phyloP scores from a whole-genome alignment of 2,888 invertebrate genomes.

The Parochlus steinenii region DNA sequence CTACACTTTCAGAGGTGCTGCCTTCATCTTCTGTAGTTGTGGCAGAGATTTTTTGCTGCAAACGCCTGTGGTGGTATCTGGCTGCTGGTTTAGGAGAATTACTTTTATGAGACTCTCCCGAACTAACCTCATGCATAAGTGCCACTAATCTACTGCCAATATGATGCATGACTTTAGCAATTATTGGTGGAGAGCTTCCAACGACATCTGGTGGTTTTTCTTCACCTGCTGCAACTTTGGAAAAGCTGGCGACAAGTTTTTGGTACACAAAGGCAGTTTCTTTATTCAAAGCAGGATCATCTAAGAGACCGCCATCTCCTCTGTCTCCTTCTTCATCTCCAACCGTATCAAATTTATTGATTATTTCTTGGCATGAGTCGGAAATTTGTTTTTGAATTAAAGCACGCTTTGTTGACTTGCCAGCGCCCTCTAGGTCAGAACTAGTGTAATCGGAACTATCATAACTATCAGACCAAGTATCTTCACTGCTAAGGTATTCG shows the following conservation, averaged over 20 bases:
- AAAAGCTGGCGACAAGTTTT: constrained; percentile 68
- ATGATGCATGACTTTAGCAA: constrained; percentile 84
- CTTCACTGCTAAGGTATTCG: constrained; percentile 81
- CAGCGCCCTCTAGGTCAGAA: constrained; percentile 61
- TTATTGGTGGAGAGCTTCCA: constrained; percentile 53
- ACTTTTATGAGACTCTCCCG: constrained; percentile 44
- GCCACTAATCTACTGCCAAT: constrained; percentile 76
- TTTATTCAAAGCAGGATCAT: constrained; percentile 38
- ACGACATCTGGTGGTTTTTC: constrained; percentile 26
- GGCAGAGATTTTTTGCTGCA: constrained; percentile 40
- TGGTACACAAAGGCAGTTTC: constrained; percentile 80
- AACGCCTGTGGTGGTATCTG: constrained; percentile 38
- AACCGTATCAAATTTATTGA: constrained; percentile 59
- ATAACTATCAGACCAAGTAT: constrained; percentile 86
- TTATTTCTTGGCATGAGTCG: constrained; percentile 74
- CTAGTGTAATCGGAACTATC: constrained; percentile 86
- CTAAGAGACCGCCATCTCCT: constrained; percentile 32
- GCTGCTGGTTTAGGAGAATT: constrained; percentile 40
- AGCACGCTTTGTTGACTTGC: constrained; percentile 43
- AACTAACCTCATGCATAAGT: constrained; percentile 82
- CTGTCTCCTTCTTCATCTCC: constrained; percentile 40
- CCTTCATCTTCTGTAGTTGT: constrained; percentile 54
- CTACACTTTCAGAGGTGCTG: constrained; percentile 44
- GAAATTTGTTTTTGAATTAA: constrained; percentile 74
- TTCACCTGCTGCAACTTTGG: constrained; percentile 48